phyloP scores from a whole-genome alignment of 2,113 vertebrate genomes.

The Notothenia coriiceps region DNA sequence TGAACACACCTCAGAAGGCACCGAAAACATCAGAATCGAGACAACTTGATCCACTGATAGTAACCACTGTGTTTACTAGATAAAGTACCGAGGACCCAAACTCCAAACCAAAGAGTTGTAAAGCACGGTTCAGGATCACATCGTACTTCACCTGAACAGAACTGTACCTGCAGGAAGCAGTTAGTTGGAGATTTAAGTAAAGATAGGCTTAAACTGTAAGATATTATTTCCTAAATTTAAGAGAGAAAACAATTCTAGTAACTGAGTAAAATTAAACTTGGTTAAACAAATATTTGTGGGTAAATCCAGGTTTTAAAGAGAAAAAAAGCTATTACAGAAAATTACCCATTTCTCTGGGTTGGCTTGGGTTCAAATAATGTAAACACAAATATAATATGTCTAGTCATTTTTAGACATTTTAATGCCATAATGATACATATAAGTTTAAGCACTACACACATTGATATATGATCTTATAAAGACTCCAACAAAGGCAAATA shows the following conservation, averaged over 20 bases:
- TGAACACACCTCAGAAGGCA: conserved; percentile 10
- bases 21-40: not conserved
- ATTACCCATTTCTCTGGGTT: too few species aligned
- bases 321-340: too few species aligned
- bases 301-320: too few species aligned
- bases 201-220: too few species aligned
- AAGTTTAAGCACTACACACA: too few species aligned
- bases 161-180: too few species aligned
- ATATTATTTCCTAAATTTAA: not conserved
- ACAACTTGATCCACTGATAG: not conserved
- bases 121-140: not conserved
- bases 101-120: too few species aligned
- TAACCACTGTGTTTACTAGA: not conserved
- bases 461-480: not conserved
- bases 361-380: not conserved
- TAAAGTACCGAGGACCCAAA: not conserved
- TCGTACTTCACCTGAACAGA: not conserved
- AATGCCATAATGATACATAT: too few species aligned
- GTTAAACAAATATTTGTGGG: too few species aligned
- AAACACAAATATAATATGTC: not conserved
- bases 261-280: too few species aligned
- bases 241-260: not conserved
- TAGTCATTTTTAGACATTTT: too few species aligned
- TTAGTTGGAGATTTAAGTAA: too few species aligned
- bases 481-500: not conserved